phyloP scores from a whole-genome alignment of 1,140 invertebrate species.

The Uloborus diversus region DNA sequence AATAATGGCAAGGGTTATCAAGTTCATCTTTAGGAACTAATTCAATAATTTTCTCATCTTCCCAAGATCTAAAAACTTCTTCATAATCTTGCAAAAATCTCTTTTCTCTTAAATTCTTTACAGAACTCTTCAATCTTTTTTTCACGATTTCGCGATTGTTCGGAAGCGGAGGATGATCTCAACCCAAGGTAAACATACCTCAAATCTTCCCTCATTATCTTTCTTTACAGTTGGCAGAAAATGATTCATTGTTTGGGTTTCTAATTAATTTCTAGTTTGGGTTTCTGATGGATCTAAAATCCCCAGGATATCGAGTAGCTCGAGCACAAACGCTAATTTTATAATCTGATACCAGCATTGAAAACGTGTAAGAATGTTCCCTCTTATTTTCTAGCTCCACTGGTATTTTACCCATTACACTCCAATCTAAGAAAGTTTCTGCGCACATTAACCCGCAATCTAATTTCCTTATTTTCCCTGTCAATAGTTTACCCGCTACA shows the following conservation, averaged over 20 bases:
- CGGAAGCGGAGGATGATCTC: not conserved
- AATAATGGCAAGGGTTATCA: not conserved
- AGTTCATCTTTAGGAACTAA: not conserved
- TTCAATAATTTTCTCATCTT: constrained; percentile 50
- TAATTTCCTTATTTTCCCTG: not conserved
- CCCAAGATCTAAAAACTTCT: not conserved
- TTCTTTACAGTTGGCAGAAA: not conserved
- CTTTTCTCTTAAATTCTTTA: not conserved
- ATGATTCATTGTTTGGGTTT: not conserved
- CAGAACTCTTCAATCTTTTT: constrained; percentile 4
- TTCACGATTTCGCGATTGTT: constrained; percentile 1
- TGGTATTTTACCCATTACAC: constrained; percentile 4
- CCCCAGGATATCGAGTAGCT: not conserved
- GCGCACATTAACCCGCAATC: not conserved
- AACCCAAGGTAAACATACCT: not conserved
- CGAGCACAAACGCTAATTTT: not conserved
- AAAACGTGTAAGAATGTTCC: not conserved
- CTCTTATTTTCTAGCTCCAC: not conserved
- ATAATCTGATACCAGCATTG: not conserved
- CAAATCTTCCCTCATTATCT: constrained; percentile 1
- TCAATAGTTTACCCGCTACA: constrained; percentile 1
- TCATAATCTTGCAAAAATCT: not conserved
- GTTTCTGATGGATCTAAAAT: not conserved
- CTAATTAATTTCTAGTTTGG: not conserved
- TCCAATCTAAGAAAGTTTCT: constrained; percentile 17